These are phyloP conservation scores for Pyrochroa serraticornis DNA, from an alignment of 2,888 invertebrate genomes.

Conservation along the genomic window DNA sequence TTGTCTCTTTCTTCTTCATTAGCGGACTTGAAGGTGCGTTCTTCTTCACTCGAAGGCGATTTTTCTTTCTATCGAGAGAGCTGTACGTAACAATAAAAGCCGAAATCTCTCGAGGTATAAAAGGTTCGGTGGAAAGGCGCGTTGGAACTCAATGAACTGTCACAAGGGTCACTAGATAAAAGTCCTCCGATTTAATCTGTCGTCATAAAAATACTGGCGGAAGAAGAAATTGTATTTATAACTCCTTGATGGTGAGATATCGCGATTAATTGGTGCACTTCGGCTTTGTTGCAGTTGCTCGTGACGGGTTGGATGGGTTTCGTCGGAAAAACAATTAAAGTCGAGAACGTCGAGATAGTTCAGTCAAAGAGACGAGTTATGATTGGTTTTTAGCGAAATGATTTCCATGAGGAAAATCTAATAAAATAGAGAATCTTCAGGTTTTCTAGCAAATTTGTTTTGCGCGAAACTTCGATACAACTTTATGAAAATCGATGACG, in stretches of 20 bases:
- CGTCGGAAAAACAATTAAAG: no score
- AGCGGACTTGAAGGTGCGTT: background rate
- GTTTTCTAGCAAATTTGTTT: no score
- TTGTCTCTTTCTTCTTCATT: background rate
- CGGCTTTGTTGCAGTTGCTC: slow-evolving; percentile 12
- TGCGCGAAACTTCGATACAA: no score
- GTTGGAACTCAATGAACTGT: slow-evolving; percentile 27
- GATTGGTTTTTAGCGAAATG: no score
- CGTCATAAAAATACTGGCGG: slow-evolving; percentile 20
- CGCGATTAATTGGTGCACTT: slow-evolving; percentile 9
- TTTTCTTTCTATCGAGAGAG: slow-evolving; percentile 17
- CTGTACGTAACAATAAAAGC: slow-evolving; percentile 23
- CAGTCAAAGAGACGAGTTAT: background rate
- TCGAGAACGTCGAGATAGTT: no score
- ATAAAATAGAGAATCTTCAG: no score
- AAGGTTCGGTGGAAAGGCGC: slow-evolving; percentile 10
- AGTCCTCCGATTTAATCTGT: slow-evolving; percentile 22
- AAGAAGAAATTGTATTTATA: slow-evolving; percentile 16
- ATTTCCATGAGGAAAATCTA: no score
- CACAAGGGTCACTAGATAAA: slow-evolving; percentile 28
- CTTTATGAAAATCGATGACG: no score
- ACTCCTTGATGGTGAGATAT: slow-evolving; percentile 11
- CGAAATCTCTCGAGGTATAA: slow-evolving; percentile 25
- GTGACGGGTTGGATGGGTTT: background rate
- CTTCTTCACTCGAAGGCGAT: background rate